phyloP scores from a whole-genome alignment of 2,113 vertebrate species.

The Setophaga petechia region DNA sequence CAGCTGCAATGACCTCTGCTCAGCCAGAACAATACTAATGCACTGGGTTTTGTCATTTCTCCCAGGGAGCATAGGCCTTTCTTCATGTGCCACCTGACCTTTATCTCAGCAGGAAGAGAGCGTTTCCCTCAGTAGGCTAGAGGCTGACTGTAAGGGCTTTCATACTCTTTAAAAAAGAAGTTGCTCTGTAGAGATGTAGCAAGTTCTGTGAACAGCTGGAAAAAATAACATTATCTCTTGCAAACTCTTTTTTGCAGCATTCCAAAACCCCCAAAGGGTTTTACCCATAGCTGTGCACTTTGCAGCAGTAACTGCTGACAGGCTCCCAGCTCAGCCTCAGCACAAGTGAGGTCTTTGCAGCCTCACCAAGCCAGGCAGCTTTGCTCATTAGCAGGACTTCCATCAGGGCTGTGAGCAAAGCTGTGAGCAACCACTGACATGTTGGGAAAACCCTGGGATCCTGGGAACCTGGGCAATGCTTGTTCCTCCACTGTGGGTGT shows the following conservation, averaged over 20 bases:
- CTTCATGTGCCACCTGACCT: background rate
- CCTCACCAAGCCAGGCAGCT: background rate
- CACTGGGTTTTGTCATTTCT: background rate
- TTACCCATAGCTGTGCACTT: background rate
- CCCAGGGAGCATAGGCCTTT: background rate
- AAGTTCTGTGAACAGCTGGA: background rate
- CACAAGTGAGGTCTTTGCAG: background rate
- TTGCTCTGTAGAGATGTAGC: background rate
- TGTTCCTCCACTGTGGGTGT: background rate
- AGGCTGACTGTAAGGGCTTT: background rate
- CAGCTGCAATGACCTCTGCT: background rate
- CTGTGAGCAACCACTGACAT: rapidly evolving
- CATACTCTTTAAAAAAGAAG: background rate
- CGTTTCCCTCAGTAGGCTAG: background rate
- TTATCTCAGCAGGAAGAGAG: background rate
- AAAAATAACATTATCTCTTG: background rate
- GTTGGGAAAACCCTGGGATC: background rate
- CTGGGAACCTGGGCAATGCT: background rate
- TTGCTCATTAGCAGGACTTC: background rate
- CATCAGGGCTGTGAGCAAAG: background rate
- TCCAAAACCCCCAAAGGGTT: background rate
- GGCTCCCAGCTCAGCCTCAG: background rate
- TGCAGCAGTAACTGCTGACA: background rate
- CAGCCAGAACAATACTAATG: background rate
- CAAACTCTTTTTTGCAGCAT: background rate